Conservation (phyloP, 2,797 vertebrate species). For the Phrynocephalus guinanensis region DNA sequence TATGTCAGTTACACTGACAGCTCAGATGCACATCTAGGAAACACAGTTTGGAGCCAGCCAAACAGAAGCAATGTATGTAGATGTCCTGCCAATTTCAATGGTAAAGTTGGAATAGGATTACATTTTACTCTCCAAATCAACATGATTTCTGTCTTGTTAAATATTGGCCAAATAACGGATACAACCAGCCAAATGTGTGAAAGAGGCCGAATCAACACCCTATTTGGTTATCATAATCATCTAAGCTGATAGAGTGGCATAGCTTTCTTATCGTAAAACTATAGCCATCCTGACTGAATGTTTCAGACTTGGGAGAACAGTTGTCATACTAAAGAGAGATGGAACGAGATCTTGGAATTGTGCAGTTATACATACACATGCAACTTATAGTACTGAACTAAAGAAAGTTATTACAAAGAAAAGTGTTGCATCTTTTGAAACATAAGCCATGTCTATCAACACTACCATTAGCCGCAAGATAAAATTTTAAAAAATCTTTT, state of each 20-base stretch:
- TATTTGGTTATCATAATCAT: not conserved
- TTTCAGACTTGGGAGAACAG: not conserved
- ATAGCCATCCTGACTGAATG: not conserved
- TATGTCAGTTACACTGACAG: not conserved
- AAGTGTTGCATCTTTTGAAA: not conserved
- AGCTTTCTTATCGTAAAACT: not conserved
- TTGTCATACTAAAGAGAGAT: not conserved
- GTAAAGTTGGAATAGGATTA: not conserved
- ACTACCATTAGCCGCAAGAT: not conserved
- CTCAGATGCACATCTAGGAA: not conserved
- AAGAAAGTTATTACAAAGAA: not conserved
- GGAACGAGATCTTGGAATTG: fast-evolving
- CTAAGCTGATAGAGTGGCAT: not conserved
- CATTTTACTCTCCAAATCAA: not conserved
- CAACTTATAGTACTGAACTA: not conserved
- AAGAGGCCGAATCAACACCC: not conserved
- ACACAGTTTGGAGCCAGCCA: not conserved
- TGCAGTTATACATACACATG: not conserved
- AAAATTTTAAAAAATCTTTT: not conserved
- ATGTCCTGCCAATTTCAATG: not conserved
- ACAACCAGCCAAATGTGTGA: not conserved
- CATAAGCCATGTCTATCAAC: not conserved
- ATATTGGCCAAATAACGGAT: not conserved
- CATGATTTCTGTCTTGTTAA: not conserved
- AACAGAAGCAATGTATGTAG: not conserved